Evolutionary conservation across 2,797 vertebrate species (phyloP), one percentile per base, ranked within the genome.

Genomic region (Cossypha caffra): DNA sequence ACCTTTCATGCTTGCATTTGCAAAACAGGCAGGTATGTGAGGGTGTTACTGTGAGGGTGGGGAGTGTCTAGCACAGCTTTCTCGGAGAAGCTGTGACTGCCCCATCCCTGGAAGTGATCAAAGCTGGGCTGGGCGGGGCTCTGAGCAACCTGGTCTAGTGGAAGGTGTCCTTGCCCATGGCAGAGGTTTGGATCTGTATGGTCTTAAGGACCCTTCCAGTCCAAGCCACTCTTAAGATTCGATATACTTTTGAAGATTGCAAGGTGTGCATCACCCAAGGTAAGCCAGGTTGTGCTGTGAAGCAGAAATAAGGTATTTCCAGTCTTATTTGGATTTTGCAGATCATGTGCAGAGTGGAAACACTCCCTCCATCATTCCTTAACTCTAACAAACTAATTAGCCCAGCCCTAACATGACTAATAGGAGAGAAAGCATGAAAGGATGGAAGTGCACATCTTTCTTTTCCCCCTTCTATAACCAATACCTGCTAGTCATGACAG

Each of bases 401-500:
- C 10, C 48, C 40, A 81, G 63, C 31, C 66, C 37, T 61, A 64
- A 52, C 28, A 31, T 5, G n/a, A 51, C n/a, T 12, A 77, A 71
- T 1, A 59, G 21, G 9, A 64, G 18, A 57, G 23, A 43, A 61
- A 51, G 31, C 25, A 48, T 7, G 38, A 43, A 83, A 84, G 24
- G 33, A 78, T 48, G 21, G 19, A 59, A 48, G n/a, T 16, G 23
- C 23, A n/a, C 7, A 23, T 4, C 6, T 11, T 62, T 47, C 14
- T 3, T 5, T 1, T 0, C 2, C 6, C 4, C 5, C 13, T 40
- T 37, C 33, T 66, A 67, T 35, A 23, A 88, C 31, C 18, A 50
- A 28, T 19, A 87, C 37, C 48, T 79, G 37, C 33, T 75, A 61
- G 37, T 25, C 28, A 21, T 2, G 20, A 48, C 28, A 59, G 38